Conservation (phyloP, 2,888 invertebrate genomes). For the Parascotia fuliginaria region DNA sequence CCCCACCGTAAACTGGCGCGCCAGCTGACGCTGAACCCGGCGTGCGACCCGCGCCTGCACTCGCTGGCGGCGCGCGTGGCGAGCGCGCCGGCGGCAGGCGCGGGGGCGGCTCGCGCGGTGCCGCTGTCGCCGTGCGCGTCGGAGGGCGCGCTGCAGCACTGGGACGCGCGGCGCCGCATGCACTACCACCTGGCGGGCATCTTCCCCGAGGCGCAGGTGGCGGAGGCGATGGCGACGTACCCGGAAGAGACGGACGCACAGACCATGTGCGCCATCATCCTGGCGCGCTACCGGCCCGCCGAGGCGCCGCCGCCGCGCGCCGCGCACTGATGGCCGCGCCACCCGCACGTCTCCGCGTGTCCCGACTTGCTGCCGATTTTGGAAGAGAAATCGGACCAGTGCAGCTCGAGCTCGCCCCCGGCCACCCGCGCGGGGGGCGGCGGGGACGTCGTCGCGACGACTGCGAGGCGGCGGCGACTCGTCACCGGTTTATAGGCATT, state of each 20-base stretch:
- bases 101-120: conserved; percentile 85
- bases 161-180: conserved; percentile 91
- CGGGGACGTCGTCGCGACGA: conserved; percentile 1
- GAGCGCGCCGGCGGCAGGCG: conserved; percentile 88
- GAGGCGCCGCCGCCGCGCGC: conserved; percentile 63
- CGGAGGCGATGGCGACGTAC: conserved; percentile 93
- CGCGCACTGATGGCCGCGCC: too few relatives aligned
- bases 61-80: conserved; percentile 90
- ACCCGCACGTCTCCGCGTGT: conserved; percentile 74
- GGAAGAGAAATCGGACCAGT: conserved; percentile 58
- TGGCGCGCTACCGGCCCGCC: conserved; percentile 88
- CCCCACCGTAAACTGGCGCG: conserved; percentile 92
- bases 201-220: conserved; percentile 96
- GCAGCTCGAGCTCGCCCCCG: conserved; percentile 46
- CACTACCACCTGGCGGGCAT: conserved; percentile 96
- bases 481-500: conserved; percentile 48
- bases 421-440: background rate
- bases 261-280: conserved; percentile 94
- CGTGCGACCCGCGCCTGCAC: conserved; percentile 89
- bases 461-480: conserved; percentile 5
- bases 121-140: conserved; percentile 68
- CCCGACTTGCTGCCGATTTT: conserved; percentile 68
- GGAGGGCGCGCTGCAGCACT: conserved; percentile 77
- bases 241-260: conserved; percentile 96
- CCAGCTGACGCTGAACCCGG: conserved; percentile 93